Percentiles rank a stretch among this genome's conserved stretches.
phyloP scores from a whole-genome alignment of 2,113 vertebrate species.

The Aegithalos caudatus region DNA sequence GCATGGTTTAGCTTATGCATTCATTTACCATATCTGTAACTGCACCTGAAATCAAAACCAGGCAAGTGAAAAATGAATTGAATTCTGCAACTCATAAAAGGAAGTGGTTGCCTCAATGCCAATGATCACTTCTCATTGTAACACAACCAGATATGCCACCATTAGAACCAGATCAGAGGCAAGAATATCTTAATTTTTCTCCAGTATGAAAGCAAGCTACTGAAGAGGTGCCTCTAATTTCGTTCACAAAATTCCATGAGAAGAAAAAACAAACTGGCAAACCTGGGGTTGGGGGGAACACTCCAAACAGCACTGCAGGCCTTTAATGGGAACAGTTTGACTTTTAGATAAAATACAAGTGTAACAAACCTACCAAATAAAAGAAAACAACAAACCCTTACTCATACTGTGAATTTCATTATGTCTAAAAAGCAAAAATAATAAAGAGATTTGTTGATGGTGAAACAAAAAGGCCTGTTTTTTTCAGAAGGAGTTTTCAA shows the following conservation, averaged over 20 bases:
- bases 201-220: neutral
- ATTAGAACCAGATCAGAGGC: neutral
- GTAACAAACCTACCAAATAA: neutral
- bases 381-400: neutral
- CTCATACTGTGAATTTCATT: neutral
- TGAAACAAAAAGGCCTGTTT: neutral
- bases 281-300: neutral
- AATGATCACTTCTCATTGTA: neutral
- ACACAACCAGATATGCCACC: neutral
- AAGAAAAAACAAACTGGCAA: neutral
- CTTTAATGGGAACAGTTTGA: neutral
- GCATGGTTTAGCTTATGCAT: neutral
- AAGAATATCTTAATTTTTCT: neutral
- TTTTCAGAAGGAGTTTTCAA: neutral
- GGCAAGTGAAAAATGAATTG: neutral
- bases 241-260: neutral
- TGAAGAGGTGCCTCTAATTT: neutral
- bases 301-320: neutral
- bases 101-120: neutral
- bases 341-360: neutral
- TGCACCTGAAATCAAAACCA: neutral
- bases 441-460: fast-evolving
- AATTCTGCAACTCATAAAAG: neutral
- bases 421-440: neutral
- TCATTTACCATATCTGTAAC: neutral